These are phyloP conservation scores for Corythornis vintsioides DNA, from an alignment of 2,113 vertebrate genomes.

Conservation along the genomic window DNA sequence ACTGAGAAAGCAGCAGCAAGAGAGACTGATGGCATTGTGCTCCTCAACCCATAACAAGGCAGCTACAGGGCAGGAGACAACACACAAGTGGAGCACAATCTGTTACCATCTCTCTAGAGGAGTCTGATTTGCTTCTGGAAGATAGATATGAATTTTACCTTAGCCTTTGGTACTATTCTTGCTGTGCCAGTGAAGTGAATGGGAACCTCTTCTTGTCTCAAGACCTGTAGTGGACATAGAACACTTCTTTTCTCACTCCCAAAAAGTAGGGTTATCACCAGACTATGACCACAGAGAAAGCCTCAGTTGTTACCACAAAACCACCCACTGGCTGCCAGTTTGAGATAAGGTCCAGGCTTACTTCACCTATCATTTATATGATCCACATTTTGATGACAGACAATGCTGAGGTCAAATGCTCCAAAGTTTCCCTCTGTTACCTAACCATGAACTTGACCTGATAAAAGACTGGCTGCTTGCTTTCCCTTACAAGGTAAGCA, in stretches of 20 bases:
- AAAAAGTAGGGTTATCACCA: not conserved
- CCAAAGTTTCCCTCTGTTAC: not conserved
- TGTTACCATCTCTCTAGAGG: not conserved
- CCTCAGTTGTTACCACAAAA: not conserved
- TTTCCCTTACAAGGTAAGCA: not conserved
- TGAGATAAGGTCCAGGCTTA: not conserved
- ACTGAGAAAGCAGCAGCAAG: not conserved
- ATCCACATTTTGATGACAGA: not conserved
- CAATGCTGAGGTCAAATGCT: not conserved
- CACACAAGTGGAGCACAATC: not conserved
- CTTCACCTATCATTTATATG: not conserved
- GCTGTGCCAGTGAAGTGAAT: not conserved
- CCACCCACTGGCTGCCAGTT: not conserved
- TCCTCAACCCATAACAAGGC: not conserved
- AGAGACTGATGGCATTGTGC: not conserved
- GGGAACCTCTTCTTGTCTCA: not conserved
- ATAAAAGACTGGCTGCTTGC: not conserved
- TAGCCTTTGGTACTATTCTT: not conserved
- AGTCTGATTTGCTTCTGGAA: not conserved
- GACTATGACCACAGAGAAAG: not conserved
- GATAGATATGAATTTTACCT: not conserved
- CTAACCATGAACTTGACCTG: not conserved
- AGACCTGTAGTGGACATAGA: not conserved
- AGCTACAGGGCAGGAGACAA: not conserved
- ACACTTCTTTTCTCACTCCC: accelerated